These are phyloP conservation scores for Osmerus mordax DNA, from an alignment of 2,113 vertebrate species.

Conservation along the genomic window DNA sequence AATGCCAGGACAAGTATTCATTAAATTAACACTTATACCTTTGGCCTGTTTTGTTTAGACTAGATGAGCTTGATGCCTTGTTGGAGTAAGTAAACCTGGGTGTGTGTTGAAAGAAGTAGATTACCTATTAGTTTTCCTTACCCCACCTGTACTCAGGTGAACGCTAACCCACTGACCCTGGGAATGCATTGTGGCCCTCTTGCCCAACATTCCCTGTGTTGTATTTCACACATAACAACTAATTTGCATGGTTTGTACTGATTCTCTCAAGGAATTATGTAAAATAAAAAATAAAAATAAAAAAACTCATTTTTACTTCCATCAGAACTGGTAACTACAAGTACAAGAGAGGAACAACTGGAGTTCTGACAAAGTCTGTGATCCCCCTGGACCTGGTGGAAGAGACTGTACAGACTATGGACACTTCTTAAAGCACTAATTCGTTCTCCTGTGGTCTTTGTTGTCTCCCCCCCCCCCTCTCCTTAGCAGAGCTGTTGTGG, in stretches of 20 bases:
- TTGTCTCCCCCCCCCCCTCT: neutral
- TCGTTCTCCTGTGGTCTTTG: neutral
- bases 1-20: neutral
- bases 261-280: no score
- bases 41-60: slow-evolving; percentile 57
- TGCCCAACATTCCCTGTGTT: neutral
- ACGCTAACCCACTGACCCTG: slow-evolving; percentile 24
- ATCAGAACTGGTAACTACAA: slow-evolving; percentile 71
- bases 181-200: neutral
- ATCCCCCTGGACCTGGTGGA: slow-evolving; percentile 76
- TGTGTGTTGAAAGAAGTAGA: slow-evolving; percentile 25
- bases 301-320: neutral
- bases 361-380: slow-evolving; percentile 69
- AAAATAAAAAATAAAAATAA: no score
- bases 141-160: slow-evolving; percentile 11
- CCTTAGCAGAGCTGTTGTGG: slow-evolving; percentile 3
- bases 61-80: slow-evolving; percentile 31
- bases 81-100: slow-evolving; percentile 54
- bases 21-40: neutral
- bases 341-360: slow-evolving; percentile 78
- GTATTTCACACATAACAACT: neutral
- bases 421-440: slow-evolving; percentile 69
- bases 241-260: neutral
- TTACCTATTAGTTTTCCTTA: slow-evolving; percentile 9
- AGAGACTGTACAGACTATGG: slow-evolving; percentile 83